A percentile compares a stretch with the other conserved stretches of the same genome.
Conservation (phyloP, 2,113 vertebrate genomes). For the Sylvia atricapilla region DNA sequence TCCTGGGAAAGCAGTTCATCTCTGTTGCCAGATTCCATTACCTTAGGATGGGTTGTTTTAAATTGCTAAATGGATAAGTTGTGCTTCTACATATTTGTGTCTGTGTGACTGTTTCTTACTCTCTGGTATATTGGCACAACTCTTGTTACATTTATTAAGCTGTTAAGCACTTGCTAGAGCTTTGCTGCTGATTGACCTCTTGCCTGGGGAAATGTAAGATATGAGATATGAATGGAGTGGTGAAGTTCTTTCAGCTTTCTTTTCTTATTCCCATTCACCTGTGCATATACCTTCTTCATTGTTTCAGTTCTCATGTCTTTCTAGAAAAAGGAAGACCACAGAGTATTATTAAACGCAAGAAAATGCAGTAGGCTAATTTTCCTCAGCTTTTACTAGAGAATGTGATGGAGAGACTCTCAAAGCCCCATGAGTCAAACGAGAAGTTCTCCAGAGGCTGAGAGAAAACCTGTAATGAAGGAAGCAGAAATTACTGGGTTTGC, state of each 20-base stretch:
- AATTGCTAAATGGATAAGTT: not conserved
- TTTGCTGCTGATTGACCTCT: not conserved
- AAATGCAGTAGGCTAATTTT: not conserved
- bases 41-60: not conserved
- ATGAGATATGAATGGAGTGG: not conserved
- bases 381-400: not conserved
- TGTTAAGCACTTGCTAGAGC: not conserved
- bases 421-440: not conserved
- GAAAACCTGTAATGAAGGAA: not conserved
- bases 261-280: not conserved
- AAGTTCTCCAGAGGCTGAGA: not conserved
- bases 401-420: not conserved
- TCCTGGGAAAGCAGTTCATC: not conserved
- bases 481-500: not conserved
- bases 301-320: not conserved
- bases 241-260: not conserved
- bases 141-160: not conserved
- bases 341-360: not conserved
- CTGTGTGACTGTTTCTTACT: not conserved
- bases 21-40: conserved; percentile 9
- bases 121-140: not conserved
- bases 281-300: not conserved
- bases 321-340: not conserved
- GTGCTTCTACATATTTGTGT: not conserved
- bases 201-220: not conserved